Evolutionary conservation across 2,113 vertebrate species (phyloP).

Genomic region (Propithecus coquereli): DNA sequence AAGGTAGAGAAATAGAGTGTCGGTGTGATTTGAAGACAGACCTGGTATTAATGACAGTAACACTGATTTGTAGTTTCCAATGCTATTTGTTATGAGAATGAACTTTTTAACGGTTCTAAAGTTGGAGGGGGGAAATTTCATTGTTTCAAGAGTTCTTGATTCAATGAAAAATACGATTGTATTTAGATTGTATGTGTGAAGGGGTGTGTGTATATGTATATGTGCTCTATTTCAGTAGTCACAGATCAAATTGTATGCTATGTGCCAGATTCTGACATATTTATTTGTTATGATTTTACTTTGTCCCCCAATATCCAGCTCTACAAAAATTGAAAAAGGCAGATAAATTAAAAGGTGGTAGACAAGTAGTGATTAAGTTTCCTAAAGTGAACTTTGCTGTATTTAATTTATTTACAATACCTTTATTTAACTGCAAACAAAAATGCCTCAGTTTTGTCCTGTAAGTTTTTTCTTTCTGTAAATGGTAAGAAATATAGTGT

Average conservation of each 20-base stretch:
- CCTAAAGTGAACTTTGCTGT: background rate
- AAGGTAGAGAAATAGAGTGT: background rate
- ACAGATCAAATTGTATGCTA: background rate
- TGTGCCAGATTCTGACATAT: background rate
- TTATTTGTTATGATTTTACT: background rate
- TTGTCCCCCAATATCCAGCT: background rate
- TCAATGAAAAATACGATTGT: background rate
- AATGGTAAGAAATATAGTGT: background rate
- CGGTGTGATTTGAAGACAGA: background rate
- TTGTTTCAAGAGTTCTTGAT: background rate
- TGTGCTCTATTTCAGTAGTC: background rate
- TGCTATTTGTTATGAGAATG: background rate
- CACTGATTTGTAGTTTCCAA: background rate
- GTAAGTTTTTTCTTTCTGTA: background rate
- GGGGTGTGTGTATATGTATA: background rate
- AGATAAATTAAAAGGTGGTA: background rate
- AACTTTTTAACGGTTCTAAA: background rate
- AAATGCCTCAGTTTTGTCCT: background rate
- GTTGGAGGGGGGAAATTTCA: background rate
- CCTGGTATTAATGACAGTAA: background rate
- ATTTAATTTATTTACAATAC: background rate
- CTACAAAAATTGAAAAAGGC: background rate
- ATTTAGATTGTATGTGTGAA: background rate
- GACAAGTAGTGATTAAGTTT: background rate
- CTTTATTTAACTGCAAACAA: background rate